Evolutionary conservation across 1,140 invertebrate species (phyloP), one percentile per base, ranked within the genome.

Genomic region (Chionoecetes opilio): DNA sequence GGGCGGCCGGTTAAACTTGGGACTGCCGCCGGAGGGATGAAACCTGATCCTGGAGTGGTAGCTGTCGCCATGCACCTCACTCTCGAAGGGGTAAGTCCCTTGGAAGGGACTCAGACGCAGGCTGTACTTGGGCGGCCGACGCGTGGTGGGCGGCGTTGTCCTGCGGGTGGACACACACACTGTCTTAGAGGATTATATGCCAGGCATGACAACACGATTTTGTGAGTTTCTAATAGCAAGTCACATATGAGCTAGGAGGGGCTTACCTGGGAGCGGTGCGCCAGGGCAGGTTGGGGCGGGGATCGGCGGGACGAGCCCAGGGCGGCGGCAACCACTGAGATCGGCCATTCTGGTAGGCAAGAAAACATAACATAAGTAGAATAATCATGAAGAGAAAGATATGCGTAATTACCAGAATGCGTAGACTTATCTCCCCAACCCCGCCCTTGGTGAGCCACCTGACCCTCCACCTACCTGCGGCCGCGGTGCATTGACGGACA

Each of bases 1-100:
- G 2, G 94, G 90, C 3, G 37, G 21, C 2, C 53, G 37, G 26
- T 87, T 46, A 46, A 34, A n/a, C 29, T 89, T 38, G 8, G 86
- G 53, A 3, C 37, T 63, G 34, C 63, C 86, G n/a, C 82, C 84
- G 26, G 87, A 82, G 82, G 82, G 89, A 63, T 95, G 82, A 32
- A 95, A 95, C 32, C 90, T 41, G 14, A 95, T 95, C 17, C 38
- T 32, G n/a, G 94, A 88, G 90, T 95, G 94, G n/a, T 92, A 95
- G 82, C 94, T 88, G 0, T 95, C 90, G 0, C 94, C 94, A 0
- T 90, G 89, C 31, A 95, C 94, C 91, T 95, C 94, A 31, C 82
- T 86, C 84, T 95, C 94, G 85, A 95, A 95, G 90, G 94, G 94
- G 85, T 87, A 92, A 35, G 84, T 92, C 88, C 90, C 37, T 8